Evolutionary conservation across 2,888 invertebrate genomes (phyloP), one percentile per base, ranked within the genome.

Genomic region (Dolomedes plantarius): DNA sequence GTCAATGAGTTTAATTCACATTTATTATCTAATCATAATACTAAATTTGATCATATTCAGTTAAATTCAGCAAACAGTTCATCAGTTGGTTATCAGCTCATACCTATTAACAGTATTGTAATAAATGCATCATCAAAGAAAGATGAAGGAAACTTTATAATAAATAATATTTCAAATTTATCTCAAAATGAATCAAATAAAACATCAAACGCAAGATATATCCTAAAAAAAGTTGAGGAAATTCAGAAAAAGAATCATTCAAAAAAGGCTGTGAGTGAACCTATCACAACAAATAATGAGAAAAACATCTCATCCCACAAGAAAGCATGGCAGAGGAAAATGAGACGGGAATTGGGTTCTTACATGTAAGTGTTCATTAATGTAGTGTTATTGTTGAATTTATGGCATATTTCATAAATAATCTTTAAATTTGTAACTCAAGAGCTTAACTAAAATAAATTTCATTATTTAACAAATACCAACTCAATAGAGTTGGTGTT

Each of bases 1-100:
- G 90, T 91, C 27, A 90, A 90, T 27, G 90, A 90, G n/a, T 91
- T 91, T 88, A 90, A 90, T 41, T 77, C 87, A 19, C 91, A 91
- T 83, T 90, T 91, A 90, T 87, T 90, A 16, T 72, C 89, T 6
- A 90, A 90, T 7, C 89, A 89, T 81, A 77, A 85, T 23, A 13
- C 85, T 79, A 68, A 87, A 23, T 5, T 62, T 71, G 36, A 80
- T 16, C 36, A 41, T 31, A 39, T 68, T 50, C 77, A 62, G 19
- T 56, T 78, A 29, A 46, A 75, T 36, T 32, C 28, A 72, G 56
- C 85, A 29, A 19, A 1, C 5, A 3, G 23, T 56, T 46, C n/a
- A 29, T 0, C 74, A 16, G 9, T 36, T 19, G 31, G 62, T 56
- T 81, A 74, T 68, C 68, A 39, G 27, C 64, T 50, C 19, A 64